Conservation (phyloP, 2,113 vertebrate species). For the Egretta garzetta region DNA sequence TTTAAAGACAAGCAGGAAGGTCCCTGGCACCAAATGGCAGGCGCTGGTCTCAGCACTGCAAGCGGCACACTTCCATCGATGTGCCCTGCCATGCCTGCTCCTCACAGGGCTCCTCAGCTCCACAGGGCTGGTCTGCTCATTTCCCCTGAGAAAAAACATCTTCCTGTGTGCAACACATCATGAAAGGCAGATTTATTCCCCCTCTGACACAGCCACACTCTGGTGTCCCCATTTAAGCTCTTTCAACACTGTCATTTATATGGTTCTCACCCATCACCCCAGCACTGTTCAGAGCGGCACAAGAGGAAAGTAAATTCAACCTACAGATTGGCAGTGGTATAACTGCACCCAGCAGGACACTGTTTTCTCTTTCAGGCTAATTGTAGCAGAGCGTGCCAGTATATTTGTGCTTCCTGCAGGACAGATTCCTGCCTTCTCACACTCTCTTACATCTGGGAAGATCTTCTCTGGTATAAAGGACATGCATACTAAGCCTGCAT, state of each 20-base stretch:
- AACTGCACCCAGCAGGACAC: background rate
- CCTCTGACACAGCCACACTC: background rate
- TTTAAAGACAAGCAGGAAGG: background rate
- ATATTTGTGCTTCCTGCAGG: background rate
- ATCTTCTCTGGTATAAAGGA: background rate
- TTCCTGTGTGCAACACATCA: too few species aligned
- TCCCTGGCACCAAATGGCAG: background rate
- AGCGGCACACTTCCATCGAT: accelerated
- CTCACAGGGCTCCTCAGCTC: background rate
- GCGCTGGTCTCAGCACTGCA: background rate
- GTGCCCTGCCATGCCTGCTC: background rate
- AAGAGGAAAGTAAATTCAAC: background rate
- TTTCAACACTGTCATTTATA: background rate
- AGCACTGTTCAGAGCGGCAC: background rate
- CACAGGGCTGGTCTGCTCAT: background rate
- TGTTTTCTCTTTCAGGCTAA: background rate
- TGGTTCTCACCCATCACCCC: background rate
- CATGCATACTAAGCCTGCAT: background rate
- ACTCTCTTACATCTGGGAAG: background rate
- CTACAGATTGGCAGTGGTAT: background rate
- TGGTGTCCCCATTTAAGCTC: background rate
- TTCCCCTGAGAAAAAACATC: background rate
- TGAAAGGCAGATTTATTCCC: background rate
- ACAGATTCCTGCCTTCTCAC: background rate
- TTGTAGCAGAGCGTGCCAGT: background rate